Evolutionary conservation across 1,140 invertebrate species (phyloP).

Genomic region (Saccostrea glomerata): DNA sequence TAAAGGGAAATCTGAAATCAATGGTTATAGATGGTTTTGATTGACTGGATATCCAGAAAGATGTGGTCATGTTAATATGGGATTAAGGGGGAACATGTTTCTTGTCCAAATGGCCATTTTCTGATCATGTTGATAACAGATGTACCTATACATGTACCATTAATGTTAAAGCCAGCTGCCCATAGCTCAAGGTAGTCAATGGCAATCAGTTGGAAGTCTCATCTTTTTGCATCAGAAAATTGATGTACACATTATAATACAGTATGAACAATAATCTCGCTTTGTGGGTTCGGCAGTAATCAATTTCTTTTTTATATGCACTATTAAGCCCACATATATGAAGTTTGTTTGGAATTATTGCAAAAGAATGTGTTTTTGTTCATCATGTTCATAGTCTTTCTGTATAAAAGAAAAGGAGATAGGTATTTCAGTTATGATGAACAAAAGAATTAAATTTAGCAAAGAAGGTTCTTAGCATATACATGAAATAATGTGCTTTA

Average conservation of each 20-base stretch:
- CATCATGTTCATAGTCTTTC: not conserved
- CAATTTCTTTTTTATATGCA: conserved; percentile 10
- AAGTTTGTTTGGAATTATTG: not conserved
- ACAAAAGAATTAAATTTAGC: not conserved
- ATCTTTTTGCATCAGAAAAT: too few relatives aligned
- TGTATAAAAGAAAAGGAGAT: not conserved
- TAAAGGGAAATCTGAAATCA: too few relatives aligned
- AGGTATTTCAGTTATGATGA: conserved; percentile 7
- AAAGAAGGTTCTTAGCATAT: not conserved
- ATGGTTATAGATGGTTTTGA: too few relatives aligned
- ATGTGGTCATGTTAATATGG: too few relatives aligned
- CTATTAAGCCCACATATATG: not conserved
- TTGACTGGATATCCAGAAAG: too few relatives aligned
- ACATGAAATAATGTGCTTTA: not conserved
- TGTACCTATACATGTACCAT: too few relatives aligned
- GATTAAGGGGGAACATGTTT: too few relatives aligned
- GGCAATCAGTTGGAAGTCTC: not conserved
- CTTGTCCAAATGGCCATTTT: too few relatives aligned
- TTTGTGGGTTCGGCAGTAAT: not conserved
- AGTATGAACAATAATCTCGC: not conserved
- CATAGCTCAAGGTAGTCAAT: too few relatives aligned
- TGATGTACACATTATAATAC: not conserved
- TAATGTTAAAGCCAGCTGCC: too few relatives aligned
- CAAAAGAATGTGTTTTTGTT: not conserved
- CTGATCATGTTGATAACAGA: too few relatives aligned